Conservation (phyloP, 2,797 vertebrate species). For the Falco concolor region DNA sequence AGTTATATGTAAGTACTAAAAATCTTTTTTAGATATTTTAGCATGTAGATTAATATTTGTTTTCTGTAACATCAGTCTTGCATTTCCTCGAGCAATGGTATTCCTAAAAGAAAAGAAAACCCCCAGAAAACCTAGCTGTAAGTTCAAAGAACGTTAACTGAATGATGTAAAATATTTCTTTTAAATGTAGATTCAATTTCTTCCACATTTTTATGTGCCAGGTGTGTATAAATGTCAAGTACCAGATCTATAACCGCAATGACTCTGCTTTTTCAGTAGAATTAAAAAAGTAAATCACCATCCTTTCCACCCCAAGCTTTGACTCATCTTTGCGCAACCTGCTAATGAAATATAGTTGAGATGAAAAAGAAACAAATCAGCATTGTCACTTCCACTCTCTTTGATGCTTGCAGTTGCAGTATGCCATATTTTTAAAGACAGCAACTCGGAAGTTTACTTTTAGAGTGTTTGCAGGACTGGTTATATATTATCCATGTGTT, state of each 20-base stretch:
- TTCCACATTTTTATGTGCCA: not conserved
- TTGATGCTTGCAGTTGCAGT: not conserved
- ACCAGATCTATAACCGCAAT: not conserved
- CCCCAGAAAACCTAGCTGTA: not conserved
- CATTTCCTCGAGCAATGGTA: not conserved
- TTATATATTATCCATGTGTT: not conserved
- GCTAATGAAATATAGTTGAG: not conserved
- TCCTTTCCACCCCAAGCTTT: not conserved
- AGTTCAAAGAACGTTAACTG: constrained; percentile 5
- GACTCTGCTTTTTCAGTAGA: not conserved
- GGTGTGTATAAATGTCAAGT: not conserved
- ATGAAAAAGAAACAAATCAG: not conserved
- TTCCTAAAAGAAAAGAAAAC: not conserved
- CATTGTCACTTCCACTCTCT: not conserved
- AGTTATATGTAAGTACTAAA: not conserved
- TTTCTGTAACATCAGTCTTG: not conserved
- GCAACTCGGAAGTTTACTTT: not conserved
- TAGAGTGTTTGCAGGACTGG: not conserved
- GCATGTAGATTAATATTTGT: not conserved
- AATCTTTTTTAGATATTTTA: not conserved
- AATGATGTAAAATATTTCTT: not conserved
- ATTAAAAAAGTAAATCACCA: not conserved
- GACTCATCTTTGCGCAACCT: not conserved
- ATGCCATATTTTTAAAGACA: not conserved
- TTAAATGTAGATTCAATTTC: not conserved